A percentile compares a stretch with the other conserved stretches of the same genome.
Conservation (phyloP, 2,797 vertebrate genomes). For the Loriculus beryllinus region DNA sequence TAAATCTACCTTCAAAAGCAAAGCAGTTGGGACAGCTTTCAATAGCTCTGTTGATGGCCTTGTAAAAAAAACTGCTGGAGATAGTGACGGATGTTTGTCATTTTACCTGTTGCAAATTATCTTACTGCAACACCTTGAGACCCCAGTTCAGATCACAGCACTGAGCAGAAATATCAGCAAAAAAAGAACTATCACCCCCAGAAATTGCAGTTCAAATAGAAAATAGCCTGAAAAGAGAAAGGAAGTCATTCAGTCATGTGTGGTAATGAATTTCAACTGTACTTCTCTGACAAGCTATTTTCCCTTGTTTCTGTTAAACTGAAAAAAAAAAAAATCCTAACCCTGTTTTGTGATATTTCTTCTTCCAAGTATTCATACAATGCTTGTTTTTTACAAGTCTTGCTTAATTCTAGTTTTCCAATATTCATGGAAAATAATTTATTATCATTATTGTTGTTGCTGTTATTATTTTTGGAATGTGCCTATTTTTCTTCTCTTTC, state of each 20-base stretch:
- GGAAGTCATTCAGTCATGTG: not conserved
- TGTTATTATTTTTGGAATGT: not conserved
- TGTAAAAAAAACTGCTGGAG: not conserved
- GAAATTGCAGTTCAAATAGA: not conserved
- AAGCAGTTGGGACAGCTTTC: not conserved
- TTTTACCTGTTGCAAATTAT: constrained; percentile 5
- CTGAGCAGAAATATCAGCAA: not conserved
- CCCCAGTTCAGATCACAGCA: not conserved
- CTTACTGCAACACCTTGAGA: not conserved
- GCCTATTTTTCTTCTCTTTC: not conserved
- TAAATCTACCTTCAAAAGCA: not conserved
- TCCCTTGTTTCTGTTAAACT: not conserved
- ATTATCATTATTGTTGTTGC: not conserved
- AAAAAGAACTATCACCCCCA: not conserved
- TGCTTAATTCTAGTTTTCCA: not conserved
- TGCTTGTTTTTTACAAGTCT: not conserved
- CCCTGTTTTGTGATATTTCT: not conserved
- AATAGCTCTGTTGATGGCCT: not conserved
- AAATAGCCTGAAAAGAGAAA: not conserved
- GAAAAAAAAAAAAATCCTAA: not conserved
- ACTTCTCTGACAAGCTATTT: not conserved
- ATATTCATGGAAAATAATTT: not conserved
- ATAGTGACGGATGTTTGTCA: not conserved
- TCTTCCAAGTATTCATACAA: not conserved
- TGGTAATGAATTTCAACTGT: not conserved